Conservation (phyloP, 2,888 invertebrate species). For the Hemistola chrysoprasaria region DNA sequence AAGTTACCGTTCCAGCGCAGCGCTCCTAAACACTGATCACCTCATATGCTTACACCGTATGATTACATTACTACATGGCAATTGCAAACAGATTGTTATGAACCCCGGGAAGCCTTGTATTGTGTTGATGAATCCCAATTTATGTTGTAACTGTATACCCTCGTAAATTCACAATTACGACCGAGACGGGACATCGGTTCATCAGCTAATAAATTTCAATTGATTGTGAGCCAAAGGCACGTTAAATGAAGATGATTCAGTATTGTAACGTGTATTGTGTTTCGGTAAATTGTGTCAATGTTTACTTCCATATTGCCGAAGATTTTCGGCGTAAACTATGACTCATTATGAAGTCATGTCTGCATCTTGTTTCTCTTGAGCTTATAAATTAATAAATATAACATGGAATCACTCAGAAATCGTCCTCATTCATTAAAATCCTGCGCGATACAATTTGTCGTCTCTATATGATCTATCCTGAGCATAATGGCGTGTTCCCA, state of each 20-base stretch:
- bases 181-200: slow-evolving; percentile 45
- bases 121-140: slow-evolving; percentile 44
- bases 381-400: slow-evolving; percentile 8
- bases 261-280: slow-evolving; percentile 32
- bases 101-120: slow-evolving; percentile 11
- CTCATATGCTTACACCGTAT: slow-evolving; percentile 4
- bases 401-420: too few species aligned
- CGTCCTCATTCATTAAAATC: too few species aligned
- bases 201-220: slow-evolving; percentile 64
- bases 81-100: slow-evolving; percentile 15
- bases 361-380: slow-evolving; percentile 4
- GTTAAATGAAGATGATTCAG: slow-evolving; percentile 42
- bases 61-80: too few species aligned
- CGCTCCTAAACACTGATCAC: too few species aligned
- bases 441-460: too few species aligned
- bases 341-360: slow-evolving; percentile 54
- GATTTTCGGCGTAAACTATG: slow-evolving; percentile 49
- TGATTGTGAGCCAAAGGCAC: slow-evolving; percentile 43
- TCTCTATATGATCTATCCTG: too few species aligned
- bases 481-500: too few species aligned
- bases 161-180: slow-evolving; percentile 51
- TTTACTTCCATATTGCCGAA: slow-evolving; percentile 40
- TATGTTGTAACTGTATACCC: slow-evolving; percentile 42
- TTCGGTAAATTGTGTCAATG: slow-evolving; percentile 46
- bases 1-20: too few species aligned